Percentiles rank a stretch among this genome's conserved stretches.
Conservation (phyloP, 92 coral and sea anemone genomes). For the Epizoanthus rinbou region DNA sequence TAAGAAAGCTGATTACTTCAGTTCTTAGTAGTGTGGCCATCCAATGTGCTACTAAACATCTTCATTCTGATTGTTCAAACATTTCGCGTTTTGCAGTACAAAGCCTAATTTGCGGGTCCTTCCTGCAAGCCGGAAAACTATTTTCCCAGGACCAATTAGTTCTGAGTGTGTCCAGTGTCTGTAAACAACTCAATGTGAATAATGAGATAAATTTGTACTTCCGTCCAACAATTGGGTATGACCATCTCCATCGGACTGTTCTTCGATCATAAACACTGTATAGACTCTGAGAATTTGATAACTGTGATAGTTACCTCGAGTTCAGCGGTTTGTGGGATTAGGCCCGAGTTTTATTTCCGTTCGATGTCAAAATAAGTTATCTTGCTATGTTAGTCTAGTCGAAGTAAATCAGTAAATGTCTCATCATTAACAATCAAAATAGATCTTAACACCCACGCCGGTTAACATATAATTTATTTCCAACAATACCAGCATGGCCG, state of each 20-base stretch:
- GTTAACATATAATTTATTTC: too few relatives aligned
- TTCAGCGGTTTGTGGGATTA: conserved; percentile 1
- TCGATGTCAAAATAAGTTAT: background rate
- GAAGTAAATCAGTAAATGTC: too few relatives aligned
- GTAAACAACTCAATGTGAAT: conserved; percentile 21
- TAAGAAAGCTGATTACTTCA: too few relatives aligned
- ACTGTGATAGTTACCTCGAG: background rate
- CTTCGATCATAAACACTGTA: too few relatives aligned
- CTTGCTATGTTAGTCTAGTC: background rate
- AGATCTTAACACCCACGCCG: too few relatives aligned
- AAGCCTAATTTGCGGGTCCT: background rate
- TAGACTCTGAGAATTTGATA: background rate
- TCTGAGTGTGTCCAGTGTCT: conserved; percentile 32
- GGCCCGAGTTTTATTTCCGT: background rate
- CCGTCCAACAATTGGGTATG: conserved; percentile 21
- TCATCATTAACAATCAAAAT: too few relatives aligned
- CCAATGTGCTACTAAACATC: too few relatives aligned
- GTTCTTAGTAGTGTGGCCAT: too few relatives aligned
- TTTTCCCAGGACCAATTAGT: conserved; percentile 41
- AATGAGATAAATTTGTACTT: conserved; percentile 21
- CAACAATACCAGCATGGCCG: too few relatives aligned
- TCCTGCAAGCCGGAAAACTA: background rate
- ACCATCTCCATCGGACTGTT: background rate
- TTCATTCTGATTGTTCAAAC: background rate
- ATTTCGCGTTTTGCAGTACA: background rate